phyloP scores from a whole-genome alignment of 1,140 invertebrate genomes.

The Heliconius eleuchia region DNA sequence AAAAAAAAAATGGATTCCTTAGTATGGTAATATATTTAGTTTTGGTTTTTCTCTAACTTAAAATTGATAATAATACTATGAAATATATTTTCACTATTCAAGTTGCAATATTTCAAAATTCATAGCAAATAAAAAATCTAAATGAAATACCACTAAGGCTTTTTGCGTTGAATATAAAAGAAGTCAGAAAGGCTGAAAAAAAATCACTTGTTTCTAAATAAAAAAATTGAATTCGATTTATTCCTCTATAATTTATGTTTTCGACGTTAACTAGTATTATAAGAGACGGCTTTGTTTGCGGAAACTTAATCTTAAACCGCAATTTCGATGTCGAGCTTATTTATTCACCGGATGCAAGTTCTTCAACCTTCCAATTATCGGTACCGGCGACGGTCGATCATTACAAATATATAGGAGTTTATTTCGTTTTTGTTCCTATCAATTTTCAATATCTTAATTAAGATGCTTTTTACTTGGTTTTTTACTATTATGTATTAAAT shows the following conservation, averaged over 20 bases:
- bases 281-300: slow-evolving; percentile 1
- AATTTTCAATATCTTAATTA: background rate
- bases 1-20: no score
- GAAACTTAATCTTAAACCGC: slow-evolving; percentile 9
- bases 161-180: background rate
- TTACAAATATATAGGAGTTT: slow-evolving; percentile 6
- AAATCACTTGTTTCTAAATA: background rate
- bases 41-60: no score
- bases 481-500: no score
- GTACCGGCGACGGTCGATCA: background rate
- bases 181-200: background rate
- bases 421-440: background rate
- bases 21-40: no score
- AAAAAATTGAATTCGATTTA: background rate
- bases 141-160: no score
- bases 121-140: no score
- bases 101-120: no score
- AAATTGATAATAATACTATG: no score
- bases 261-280: background rate
- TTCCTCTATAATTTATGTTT: background rate
- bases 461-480: background rate
- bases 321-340: slow-evolving; percentile 6
- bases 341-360: slow-evolving; percentile 9
- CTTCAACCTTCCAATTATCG: slow-evolving; percentile 10
- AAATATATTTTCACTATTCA: no score